Conservation (phyloP, 2,797 vertebrate genomes). For the Loriculus beryllinus region DNA sequence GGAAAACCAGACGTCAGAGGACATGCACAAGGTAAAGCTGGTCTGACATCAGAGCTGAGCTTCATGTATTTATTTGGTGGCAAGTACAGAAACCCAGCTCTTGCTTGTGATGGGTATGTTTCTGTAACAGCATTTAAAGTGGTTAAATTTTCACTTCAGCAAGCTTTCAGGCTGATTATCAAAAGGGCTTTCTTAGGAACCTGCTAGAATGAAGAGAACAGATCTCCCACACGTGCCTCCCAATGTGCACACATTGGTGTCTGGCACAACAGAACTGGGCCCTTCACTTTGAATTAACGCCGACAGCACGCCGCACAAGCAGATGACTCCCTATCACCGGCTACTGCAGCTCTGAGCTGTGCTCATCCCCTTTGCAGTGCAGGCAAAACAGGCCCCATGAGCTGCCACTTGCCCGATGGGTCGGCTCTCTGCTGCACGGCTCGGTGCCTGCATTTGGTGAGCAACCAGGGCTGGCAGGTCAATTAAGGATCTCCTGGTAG, state of each 20-base stretch:
- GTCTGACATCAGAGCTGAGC: neutral
- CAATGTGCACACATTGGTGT: neutral
- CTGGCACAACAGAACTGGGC: neutral
- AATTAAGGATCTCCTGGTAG: neutral
- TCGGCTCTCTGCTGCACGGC: neutral
- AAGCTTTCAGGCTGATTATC: slow-evolving; percentile 21
- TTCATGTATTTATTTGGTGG: slow-evolving; percentile 1
- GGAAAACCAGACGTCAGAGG: neutral
- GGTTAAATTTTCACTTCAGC: slow-evolving; percentile 48
- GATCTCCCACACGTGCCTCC: neutral
- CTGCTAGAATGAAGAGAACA: neutral
- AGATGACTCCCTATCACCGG: neutral
- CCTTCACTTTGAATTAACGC: neutral
- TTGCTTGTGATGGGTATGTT: neutral
- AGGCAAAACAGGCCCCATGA: neutral
- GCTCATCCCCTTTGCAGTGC: neutral
- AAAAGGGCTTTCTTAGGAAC: slow-evolving; percentile 6
- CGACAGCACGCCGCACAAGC: accelerated
- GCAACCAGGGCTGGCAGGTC: neutral
- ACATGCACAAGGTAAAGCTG: neutral
- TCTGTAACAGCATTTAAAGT: slow-evolving; percentile 9
- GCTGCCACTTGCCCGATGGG: neutral
- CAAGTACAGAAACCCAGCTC: slow-evolving; percentile 1
- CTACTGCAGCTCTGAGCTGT: neutral
- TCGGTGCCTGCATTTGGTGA: accelerated